phyloP scores from a whole-genome alignment of 2,888 invertebrate species.

The Agriopis marginaria region DNA sequence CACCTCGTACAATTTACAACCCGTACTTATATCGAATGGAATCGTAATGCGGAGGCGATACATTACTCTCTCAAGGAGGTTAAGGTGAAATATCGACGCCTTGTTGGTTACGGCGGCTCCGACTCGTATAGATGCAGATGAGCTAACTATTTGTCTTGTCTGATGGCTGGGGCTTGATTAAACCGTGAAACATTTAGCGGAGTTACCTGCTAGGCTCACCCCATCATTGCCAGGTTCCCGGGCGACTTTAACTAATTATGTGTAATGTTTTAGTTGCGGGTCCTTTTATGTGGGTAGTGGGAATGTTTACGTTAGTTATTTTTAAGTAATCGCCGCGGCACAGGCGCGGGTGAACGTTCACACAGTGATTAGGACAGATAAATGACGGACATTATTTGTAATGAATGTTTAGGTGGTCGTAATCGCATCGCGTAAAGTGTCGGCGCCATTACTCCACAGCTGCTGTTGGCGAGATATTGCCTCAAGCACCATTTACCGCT shows the following conservation, averaged over 20 bases:
- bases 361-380: conserved; percentile 84
- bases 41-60: conserved; percentile 49
- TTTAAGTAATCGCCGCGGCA: conserved; percentile 59
- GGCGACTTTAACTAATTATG: conserved; percentile 41
- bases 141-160: conserved; percentile 85
- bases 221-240: conserved; percentile 18
- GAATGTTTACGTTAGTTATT: conserved; percentile 52
- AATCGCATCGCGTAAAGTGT: conserved; percentile 85
- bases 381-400: conserved; percentile 86
- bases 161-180: conserved; percentile 84
- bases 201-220: conserved; percentile 66
- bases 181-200: conserved; percentile 83
- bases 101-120: conserved; percentile 72
- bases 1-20: conserved; percentile 36
- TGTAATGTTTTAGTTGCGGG: conserved; percentile 34
- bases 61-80: conserved; percentile 57
- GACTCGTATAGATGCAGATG: conserved; percentile 86
- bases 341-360: conserved; percentile 64
- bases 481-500: conserved; percentile 77
- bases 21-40: conserved; percentile 39
- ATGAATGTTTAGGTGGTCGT: conserved; percentile 87
- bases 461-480: conserved; percentile 84
- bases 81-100: conserved; percentile 75
- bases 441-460: conserved; percentile 84
- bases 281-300: conserved; percentile 32